These are phyloP conservation scores for Aphelenchoides fujianensis DNA, from an alignment of 1,140 invertebrate genomes.

Conservation along the genomic window DNA sequence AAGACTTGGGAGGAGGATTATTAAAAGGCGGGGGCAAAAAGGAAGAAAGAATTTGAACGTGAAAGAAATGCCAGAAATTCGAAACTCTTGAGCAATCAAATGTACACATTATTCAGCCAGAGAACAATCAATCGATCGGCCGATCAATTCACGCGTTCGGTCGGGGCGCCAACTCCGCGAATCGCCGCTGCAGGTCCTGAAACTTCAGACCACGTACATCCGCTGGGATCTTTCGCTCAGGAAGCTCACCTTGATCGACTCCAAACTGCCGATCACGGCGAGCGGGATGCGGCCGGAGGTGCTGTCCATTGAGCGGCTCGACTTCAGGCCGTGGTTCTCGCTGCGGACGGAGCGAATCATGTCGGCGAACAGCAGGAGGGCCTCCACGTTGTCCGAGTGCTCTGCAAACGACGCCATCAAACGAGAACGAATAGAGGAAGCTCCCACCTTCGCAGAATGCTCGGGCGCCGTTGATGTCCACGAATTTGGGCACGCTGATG, in stretches of 20 bases:
- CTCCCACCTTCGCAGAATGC: neutral
- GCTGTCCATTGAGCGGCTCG: neutral
- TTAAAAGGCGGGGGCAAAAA: too few species aligned
- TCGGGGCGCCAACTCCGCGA: neutral
- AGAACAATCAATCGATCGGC: too few species aligned
- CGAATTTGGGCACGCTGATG: neutral
- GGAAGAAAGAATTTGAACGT: too few species aligned
- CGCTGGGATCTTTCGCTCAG: neutral
- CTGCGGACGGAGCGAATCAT: constrained; percentile 6
- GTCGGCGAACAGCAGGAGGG: constrained; percentile 12
- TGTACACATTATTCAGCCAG: too few species aligned
- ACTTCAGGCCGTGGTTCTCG: neutral
- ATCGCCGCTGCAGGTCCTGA: constrained; percentile 4
- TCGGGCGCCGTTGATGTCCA: neutral
- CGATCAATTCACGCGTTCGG: neutral
- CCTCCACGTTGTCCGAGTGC: constrained; percentile 13
- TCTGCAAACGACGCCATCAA: neutral
- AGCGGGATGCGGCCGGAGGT: neutral
- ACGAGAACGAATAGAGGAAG: neutral
- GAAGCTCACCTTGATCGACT: neutral
- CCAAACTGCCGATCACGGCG: neutral
- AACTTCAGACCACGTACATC: neutral
- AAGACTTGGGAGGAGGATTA: too few species aligned
- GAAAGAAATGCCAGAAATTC: too few species aligned
- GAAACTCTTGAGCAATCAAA: constrained; percentile 5